Evolutionary conservation across 2,797 vertebrate genomes (phyloP), one percentile per base, ranked within the genome.

Genomic region (Diceros bicornis): DNA sequence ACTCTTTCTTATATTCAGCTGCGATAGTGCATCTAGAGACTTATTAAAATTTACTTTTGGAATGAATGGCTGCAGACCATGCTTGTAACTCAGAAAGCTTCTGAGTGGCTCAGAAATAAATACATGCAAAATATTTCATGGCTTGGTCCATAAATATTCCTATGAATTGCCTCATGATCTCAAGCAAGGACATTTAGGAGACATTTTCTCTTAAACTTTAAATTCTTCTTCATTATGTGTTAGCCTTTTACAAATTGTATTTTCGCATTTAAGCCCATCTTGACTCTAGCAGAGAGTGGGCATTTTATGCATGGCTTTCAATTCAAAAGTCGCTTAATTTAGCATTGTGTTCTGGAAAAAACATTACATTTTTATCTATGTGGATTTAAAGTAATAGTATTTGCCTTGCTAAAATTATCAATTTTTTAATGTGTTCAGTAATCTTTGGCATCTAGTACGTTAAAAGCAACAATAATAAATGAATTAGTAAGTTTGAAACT

Each of bases 101-200:
- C 41, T 59, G 47, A 77, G 34, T 92, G 44, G 17, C 71, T 97
- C 32, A 77, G 59, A 92, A 85, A 87, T 52, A 96, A 92, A 79
- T 27, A 71, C 21, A n/a, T 69, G 7, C 14, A 85, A 97, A 83
- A 68, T 75, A 81, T 44, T 75, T 90, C 21, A 41, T 89, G 82
- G 23, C 74, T 69, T 86, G 29, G 7, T 59, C 17, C 27, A 59
- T 94, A 85, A 88, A 77, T 71, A 94, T 89, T 57, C 34, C 37
- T 92, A 9, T 75, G 37, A 82, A 34, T 64, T 83, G 37, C 75
- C 47, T 91, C 27, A 3, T 83, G 41, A 82, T 95, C 83, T 91
- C 32, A 81, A 94, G 27, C 23, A 96, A 92, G 50, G 47, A 17
- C 27, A 0, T 44, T 66, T 7, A 62, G 41, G 29, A 83, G n/a